These are phyloP conservation scores for Sardinella longiceps DNA, from an alignment of 2,797 vertebrate genomes.

Conservation along the genomic window DNA sequence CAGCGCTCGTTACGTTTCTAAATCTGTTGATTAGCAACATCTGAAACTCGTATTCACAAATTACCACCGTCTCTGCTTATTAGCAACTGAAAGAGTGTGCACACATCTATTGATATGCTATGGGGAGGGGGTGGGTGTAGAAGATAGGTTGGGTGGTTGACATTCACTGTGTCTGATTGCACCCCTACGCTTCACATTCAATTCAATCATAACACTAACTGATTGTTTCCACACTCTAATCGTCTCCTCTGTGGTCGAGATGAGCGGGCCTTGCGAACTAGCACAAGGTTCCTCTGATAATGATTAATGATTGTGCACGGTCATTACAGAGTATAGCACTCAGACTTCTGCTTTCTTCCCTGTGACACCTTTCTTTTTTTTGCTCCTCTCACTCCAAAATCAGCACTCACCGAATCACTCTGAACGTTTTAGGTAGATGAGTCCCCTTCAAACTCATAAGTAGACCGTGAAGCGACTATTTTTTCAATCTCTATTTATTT, in stretches of 20 bases:
- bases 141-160: neutral
- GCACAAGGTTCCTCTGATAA: slow-evolving; percentile 38
- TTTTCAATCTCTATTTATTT: slow-evolving; percentile 23
- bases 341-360: neutral
- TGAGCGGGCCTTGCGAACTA: slow-evolving; percentile 24
- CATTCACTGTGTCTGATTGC: slow-evolving; percentile 42
- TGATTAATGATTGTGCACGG: slow-evolving; percentile 50
- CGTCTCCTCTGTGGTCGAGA: slow-evolving; percentile 40
- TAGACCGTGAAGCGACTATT: slow-evolving; percentile 17
- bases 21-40: slow-evolving; percentile 44
- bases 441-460: slow-evolving; percentile 26
- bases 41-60: slow-evolving; percentile 53
- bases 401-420: neutral
- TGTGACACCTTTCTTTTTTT: neutral
- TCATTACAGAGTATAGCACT: slow-evolving; percentile 29
- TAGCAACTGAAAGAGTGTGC: neutral
- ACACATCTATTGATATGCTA: slow-evolving; percentile 28
- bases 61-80: slow-evolving; percentile 47
- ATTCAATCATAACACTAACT: slow-evolving; percentile 54
- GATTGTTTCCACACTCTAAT: slow-evolving; percentile 50
- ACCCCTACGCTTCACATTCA: slow-evolving; percentile 44
- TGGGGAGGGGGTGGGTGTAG: neutral
- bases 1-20: slow-evolving; percentile 38
- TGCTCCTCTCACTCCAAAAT: neutral
- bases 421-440: neutral